Percentiles rank a stretch among this genome's conserved stretches.
Conservation (phyloP, 1,140 invertebrate species). For the Drosophila pseudoobscura region DNA sequence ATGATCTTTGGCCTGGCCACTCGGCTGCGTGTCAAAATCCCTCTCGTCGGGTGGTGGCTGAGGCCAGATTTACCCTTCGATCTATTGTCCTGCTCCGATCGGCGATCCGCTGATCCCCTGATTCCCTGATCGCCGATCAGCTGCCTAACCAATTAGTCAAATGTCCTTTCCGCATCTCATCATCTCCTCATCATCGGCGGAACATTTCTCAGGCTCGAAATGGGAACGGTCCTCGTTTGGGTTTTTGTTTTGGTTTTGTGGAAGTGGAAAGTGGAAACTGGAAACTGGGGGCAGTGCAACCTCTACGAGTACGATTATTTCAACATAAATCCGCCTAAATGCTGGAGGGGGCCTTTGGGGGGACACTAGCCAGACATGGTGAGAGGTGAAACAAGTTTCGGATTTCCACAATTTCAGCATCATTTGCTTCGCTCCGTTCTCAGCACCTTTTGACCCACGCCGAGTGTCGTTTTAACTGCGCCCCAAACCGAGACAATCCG, state of each 20-base stretch:
- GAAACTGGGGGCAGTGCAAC: background rate
- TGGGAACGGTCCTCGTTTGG: slow-evolving; percentile 1
- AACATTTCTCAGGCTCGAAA: slow-evolving; percentile 4
- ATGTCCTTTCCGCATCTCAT: slow-evolving; percentile 3
- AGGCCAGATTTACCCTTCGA: slow-evolving; percentile 3
- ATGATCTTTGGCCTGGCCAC: slow-evolving; percentile 13
- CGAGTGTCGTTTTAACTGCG: slow-evolving; percentile 62
- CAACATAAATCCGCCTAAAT: slow-evolving; percentile 10
- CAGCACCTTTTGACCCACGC: slow-evolving; percentile 71
- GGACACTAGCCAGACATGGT: background rate
- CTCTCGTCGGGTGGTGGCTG: no score
- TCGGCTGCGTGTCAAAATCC: slow-evolving; percentile 62
- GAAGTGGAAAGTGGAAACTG: slow-evolving; percentile 12
- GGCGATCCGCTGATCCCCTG: no score
- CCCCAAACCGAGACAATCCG: slow-evolving; percentile 37
- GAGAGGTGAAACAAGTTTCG: slow-evolving; percentile 44
- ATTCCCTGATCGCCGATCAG: slow-evolving; percentile 10
- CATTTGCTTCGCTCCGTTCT: slow-evolving; percentile 65
- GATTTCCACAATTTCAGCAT: slow-evolving; percentile 67
- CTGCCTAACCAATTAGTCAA: slow-evolving; percentile 43
- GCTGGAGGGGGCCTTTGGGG: no score
- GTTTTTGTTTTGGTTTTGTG: slow-evolving; percentile 11
- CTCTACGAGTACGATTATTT: background rate
- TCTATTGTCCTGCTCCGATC: slow-evolving; percentile 16
- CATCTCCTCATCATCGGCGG: background rate